Conservation (phyloP, 2,888 invertebrate species). For the Salpingus planirostris region DNA sequence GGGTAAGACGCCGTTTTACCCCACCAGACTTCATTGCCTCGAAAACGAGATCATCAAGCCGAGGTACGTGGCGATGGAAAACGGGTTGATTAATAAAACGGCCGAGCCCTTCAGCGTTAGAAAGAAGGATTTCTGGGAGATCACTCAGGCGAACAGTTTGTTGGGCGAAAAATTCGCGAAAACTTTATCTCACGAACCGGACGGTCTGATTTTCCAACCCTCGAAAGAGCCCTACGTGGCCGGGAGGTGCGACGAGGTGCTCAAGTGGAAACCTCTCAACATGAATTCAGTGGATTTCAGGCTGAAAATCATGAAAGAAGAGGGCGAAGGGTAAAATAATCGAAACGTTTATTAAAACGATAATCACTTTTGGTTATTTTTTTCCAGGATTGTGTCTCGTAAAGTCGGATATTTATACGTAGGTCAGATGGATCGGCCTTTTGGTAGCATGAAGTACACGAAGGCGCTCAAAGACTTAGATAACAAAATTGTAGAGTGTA, state of each 20-base stretch:
- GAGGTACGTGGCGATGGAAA: slow-evolving; percentile 66
- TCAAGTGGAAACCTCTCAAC: slow-evolving; percentile 96
- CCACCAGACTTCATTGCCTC: slow-evolving; percentile 69
- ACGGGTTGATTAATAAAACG: slow-evolving; percentile 63
- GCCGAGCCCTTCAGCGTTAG: slow-evolving; percentile 86
- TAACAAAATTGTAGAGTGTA: slow-evolving; percentile 95
- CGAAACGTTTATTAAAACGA: not conserved
- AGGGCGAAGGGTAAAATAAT: slow-evolving; percentile 69
- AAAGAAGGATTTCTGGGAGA: slow-evolving; percentile 85
- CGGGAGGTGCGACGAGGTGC: slow-evolving; percentile 73
- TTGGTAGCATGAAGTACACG: slow-evolving; percentile 66
- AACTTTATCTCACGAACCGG: slow-evolving; percentile 86
- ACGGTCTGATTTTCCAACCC: slow-evolving; percentile 97
- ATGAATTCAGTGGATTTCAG: slow-evolving; percentile 96
- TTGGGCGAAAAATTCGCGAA: slow-evolving; percentile 79
- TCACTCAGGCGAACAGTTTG: slow-evolving; percentile 59
- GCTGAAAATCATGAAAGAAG: slow-evolving; percentile 67
- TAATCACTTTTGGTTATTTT: not conserved
- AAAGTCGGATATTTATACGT: slow-evolving; percentile 68
- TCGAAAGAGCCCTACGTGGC: slow-evolving; percentile 72
- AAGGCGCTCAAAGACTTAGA: slow-evolving; percentile 70
- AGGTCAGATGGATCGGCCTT: slow-evolving; percentile 59
- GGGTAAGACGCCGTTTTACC: slow-evolving; percentile 65
- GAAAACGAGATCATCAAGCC: slow-evolving; percentile 60
- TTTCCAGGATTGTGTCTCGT: slow-evolving; percentile 22